Evolutionary conservation across 2,113 vertebrate genomes (phyloP).

Genomic region (Garra rufa): DNA sequence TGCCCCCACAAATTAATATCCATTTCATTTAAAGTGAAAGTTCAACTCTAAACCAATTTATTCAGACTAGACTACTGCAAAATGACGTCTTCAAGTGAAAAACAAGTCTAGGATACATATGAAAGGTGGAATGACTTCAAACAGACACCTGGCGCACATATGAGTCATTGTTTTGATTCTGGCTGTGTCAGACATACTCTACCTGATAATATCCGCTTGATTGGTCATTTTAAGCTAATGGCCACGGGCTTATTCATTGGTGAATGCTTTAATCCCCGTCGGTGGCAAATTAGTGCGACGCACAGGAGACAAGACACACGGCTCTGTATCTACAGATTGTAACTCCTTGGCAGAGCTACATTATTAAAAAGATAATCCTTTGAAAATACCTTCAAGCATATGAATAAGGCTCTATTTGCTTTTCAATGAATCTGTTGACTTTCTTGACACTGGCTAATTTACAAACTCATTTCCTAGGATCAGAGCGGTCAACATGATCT

Average conservation of each 20-base stretch:
- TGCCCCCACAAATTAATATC: constrained; percentile 2
- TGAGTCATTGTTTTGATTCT: constrained; percentile 17
- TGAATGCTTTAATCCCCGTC: constrained; percentile 4
- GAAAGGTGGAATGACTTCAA: not conserved
- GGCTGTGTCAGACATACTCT: not conserved
- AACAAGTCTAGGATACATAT: not conserved
- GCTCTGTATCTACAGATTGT: not conserved
- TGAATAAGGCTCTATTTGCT: not conserved
- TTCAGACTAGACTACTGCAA: not conserved
- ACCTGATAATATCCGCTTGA: not conserved
- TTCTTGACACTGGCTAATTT: not conserved
- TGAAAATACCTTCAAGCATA: not conserved
- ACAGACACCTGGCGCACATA: not conserved
- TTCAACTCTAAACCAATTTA: not conserved
- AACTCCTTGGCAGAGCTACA: not conserved
- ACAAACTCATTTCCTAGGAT: not conserved
- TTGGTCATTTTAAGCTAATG: constrained; percentile 9
- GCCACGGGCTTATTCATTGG: not conserved
- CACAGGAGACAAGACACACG: not conserved
- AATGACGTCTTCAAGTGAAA: not conserved
- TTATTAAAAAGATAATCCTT: constrained; percentile 13
- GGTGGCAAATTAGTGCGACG: not conserved
- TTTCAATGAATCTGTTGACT: not conserved
- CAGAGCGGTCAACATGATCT: not conserved
- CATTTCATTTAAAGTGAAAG: not conserved